phyloP scores from a whole-genome alignment of 2,888 invertebrate genomes.

The Eupithecia subfuscata region DNA sequence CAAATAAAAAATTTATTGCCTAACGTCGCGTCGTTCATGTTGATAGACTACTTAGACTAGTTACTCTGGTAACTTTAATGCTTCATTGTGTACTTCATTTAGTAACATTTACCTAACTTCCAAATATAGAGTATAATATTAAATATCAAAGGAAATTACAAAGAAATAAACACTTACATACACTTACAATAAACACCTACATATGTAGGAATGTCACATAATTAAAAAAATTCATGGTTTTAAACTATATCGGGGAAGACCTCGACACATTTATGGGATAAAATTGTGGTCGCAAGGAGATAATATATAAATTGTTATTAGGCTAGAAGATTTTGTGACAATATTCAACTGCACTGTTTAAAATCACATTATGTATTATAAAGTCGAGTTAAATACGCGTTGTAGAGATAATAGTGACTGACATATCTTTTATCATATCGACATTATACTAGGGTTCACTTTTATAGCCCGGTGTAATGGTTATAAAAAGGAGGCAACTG shows the following conservation, averaged over 20 bases:
- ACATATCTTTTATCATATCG: constrained; percentile 73
- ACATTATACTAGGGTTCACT: constrained; percentile 59
- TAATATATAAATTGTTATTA: background rate
- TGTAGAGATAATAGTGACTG: constrained; percentile 17
- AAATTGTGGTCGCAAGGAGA: background rate
- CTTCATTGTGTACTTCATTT: background rate
- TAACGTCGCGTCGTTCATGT: background rate
- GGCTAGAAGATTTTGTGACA: background rate
- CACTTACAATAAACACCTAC: no score
- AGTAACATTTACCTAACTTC: background rate
- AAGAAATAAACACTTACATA: background rate
- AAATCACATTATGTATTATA: background rate
- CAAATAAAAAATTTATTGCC: background rate
- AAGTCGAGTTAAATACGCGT: background rate
- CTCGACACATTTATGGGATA: background rate
- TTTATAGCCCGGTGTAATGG: constrained; percentile 57
- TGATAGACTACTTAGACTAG: background rate
- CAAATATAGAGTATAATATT: background rate
- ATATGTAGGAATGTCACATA: no score
- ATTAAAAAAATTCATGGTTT: no score
- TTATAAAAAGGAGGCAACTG: constrained; percentile 52
- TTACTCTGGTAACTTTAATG: background rate
- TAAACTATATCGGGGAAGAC: background rate
- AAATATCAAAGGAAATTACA: background rate
- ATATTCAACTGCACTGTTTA: background rate